Evolutionary conservation across 2,888 invertebrate species (phyloP).

Genomic region (Bursaphelenchus okinawaensis): DNA sequence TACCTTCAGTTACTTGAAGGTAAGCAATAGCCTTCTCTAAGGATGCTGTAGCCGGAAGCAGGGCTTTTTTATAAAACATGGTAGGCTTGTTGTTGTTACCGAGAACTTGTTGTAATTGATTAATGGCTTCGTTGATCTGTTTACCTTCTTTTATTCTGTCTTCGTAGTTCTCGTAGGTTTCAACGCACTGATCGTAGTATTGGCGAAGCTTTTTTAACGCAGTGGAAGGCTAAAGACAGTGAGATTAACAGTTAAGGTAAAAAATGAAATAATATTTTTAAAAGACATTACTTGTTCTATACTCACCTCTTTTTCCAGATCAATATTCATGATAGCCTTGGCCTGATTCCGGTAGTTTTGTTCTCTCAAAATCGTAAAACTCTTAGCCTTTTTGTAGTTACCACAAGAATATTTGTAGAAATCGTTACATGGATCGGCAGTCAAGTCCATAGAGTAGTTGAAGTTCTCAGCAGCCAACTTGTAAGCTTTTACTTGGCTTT

Average conservation of each 20-base stretch:
- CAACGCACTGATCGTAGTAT: not conserved
- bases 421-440: not conserved
- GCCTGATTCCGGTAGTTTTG: not conserved
- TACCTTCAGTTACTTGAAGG: not conserved
- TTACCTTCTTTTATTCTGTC: not conserved
- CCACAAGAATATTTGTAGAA: not conserved
- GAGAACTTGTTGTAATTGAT: not conserved
- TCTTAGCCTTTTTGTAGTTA: not conserved
- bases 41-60: not conserved
- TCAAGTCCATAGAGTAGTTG: not conserved
- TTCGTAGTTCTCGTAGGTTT: not conserved
- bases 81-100: not conserved
- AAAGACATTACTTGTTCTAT: too few species aligned
- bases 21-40: not conserved
- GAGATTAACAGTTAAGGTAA: too few species aligned
- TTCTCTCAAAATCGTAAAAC: not conserved
- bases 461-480: not conserved
- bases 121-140: not conserved
- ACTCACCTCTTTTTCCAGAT: not conserved
- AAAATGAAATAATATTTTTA: too few species aligned
- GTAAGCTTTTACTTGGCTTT: not conserved
- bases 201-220: not conserved
- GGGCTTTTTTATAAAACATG: not conserved
- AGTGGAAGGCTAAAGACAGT: not conserved
- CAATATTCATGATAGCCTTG: not conserved